Conservation (phyloP, 2,797 vertebrate genomes). For the Channa striata region DNA sequence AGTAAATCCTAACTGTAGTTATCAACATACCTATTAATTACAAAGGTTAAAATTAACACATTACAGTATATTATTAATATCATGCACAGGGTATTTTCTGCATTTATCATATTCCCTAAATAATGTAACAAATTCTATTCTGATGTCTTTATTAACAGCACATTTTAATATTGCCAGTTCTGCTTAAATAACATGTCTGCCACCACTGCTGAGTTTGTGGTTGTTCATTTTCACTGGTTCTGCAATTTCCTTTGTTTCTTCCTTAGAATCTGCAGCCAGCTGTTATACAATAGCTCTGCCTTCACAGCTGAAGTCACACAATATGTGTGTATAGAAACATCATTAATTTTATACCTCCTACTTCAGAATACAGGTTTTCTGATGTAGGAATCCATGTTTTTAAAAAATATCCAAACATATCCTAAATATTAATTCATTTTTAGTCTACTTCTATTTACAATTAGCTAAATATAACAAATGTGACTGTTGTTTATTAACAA, state of each 20-base stretch:
- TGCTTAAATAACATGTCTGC: not conserved
- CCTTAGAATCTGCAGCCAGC: not conserved
- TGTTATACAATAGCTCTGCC: not conserved
- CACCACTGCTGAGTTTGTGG: not conserved
- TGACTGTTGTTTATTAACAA: not conserved
- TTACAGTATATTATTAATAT: too few relatives aligned
- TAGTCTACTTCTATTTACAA: not conserved
- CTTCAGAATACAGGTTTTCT: not conserved
- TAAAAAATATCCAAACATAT: too few relatives aligned
- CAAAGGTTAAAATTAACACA: too few relatives aligned
- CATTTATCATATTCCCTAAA: too few relatives aligned
- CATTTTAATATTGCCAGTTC: not conserved
- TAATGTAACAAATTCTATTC: too few relatives aligned
- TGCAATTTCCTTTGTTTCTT: constrained; percentile 10
- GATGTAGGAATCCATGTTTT: not conserved
- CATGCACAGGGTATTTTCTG: too few relatives aligned
- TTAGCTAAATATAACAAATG: not conserved
- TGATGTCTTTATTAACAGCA: too few relatives aligned
- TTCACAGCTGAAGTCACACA: not conserved
- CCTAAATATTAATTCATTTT: too few relatives aligned
- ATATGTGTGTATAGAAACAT: not conserved
- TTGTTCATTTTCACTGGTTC: constrained; percentile 9
- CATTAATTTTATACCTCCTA: not conserved
- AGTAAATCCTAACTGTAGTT: too few relatives aligned
- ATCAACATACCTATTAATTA: too few relatives aligned